These are phyloP conservation scores for Dascyllus trimaculatus DNA, from an alignment of 2,113 vertebrate species.

Conservation along the genomic window DNA sequence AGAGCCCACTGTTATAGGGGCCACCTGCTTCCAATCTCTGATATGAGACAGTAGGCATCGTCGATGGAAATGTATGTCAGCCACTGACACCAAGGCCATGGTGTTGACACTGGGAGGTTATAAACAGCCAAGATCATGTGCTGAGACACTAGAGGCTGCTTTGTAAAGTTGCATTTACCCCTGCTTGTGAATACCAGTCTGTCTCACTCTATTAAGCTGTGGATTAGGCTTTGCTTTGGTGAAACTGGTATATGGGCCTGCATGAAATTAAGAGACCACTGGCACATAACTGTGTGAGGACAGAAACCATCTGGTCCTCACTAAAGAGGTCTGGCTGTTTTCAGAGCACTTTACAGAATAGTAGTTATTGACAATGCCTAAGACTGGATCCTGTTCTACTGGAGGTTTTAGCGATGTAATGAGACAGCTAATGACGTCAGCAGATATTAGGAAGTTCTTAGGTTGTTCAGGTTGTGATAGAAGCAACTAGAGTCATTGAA, in stretches of 20 bases:
- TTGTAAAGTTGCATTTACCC: constrained; percentile 41
- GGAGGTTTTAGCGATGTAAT: constrained; percentile 19
- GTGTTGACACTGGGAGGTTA: constrained; percentile 59
- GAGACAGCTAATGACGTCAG: constrained; percentile 21
- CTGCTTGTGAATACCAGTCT: constrained; percentile 50
- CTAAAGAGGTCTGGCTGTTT: constrained; percentile 56
- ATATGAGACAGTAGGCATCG: constrained; percentile 58
- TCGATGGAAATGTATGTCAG: constrained; percentile 54
- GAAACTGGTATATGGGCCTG: constrained; percentile 54
- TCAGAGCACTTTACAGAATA: constrained; percentile 44
- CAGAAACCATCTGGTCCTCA: constrained; percentile 67
- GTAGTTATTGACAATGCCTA: constrained; percentile 21
- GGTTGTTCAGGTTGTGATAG: background rate
- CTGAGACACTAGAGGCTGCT: constrained; percentile 31
- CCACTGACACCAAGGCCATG: constrained; percentile 44
- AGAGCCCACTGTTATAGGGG: constrained; percentile 31
- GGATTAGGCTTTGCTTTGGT: constrained; percentile 48
- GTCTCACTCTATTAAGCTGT: constrained; percentile 61
- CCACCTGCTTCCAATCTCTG: constrained; percentile 71
- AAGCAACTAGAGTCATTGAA: background rate
- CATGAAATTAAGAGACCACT: constrained; percentile 56
- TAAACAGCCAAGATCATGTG: constrained; percentile 56
- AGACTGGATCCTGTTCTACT: constrained; percentile 46
- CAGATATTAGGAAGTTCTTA: background rate
- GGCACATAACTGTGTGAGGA: constrained; percentile 49